A percentile compares a stretch with the other conserved stretches of the same genome.
Evolutionary conservation across 1,140 invertebrate genomes (phyloP).

Genomic region (Drosophila quadrilineata): DNA sequence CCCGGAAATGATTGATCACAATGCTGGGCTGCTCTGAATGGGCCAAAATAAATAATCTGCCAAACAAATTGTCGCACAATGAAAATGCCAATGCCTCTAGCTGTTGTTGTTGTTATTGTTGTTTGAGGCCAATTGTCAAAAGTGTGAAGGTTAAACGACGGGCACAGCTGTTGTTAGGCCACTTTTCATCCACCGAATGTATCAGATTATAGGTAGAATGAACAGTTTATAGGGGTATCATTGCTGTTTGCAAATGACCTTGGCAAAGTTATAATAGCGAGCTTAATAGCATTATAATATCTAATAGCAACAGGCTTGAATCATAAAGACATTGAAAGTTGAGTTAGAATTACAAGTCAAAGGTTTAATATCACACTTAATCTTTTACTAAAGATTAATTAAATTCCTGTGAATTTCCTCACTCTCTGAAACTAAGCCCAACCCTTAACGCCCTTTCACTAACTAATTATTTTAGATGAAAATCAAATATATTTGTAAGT

Average conservation of each 20-base stretch:
- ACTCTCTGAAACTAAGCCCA: no score
- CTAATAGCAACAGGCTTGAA: background rate
- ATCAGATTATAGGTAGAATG: background rate
- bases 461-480: no score
- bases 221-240: background rate
- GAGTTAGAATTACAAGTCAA: no score
- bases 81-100: slow-evolving; percentile 22
- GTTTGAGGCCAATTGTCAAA: slow-evolving; percentile 40
- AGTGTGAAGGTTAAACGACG: slow-evolving; percentile 56
- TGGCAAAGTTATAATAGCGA: background rate
- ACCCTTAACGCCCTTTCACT: no score
- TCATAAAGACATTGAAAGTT: background rate
- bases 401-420: no score
- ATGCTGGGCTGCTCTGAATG: slow-evolving; percentile 36
- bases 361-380: no score
- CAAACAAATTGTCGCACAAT: slow-evolving; percentile 50
- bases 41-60: slow-evolving; percentile 60
- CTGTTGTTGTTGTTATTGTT: background rate
- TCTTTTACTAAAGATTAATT: no score
- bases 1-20: slow-evolving; percentile 70
- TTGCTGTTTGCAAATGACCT: background rate
- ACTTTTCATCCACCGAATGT: no score
- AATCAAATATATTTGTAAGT: no score
- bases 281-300: background rate
- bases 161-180: slow-evolving; percentile 3